Base-by-base conservation (phyloP, 1,140 invertebrate species). In the Heliconius nattereri region DNA sequence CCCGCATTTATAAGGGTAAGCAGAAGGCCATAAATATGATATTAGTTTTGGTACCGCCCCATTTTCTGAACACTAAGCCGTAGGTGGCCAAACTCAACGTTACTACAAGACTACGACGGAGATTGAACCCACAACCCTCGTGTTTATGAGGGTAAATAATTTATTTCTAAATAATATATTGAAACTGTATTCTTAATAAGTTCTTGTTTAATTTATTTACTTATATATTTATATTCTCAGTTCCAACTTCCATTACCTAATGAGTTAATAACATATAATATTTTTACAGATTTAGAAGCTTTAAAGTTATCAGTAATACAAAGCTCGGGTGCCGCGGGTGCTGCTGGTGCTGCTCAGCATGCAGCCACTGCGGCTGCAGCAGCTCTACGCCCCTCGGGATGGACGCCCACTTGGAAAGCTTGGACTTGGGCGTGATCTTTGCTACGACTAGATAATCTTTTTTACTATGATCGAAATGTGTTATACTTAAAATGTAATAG, bases 291-390 rank as follows among this genome's bases (percentile, higher is more conserved):
- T 79, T 76, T 93, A 71, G 92, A 94, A 87, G 84, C 92, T 2
- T 81, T 93, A 60, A 94, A 93, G 76, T 80, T 92, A 29, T 92
- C 93, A 78, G 92, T 93, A 11, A 87, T 94, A 16, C 91, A 92
- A 76, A 94, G 92, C 71, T 93, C 92, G 0, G 92, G 92, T 1
- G 92, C 93, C 2, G 93, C 93, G 1, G 93, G 92, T 1, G 93
- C 93, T 1, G 93, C 93, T 0, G 89, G 91, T 2, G 93, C 93
- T 2, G 93, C 93, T 5, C 90, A 94, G 29, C 92, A 94, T 75
- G 90, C 92, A 0, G 92, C 93, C 6, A 89, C 91, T 0, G 89
- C 92, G 19, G 90, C 90, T 2, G 92, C 91, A 0, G 92, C 92
- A 7, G 92, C 92, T 0, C 83, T 93, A 2, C 83, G 85, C 0